Percentiles rank a stretch among this genome's conserved stretches.
These are phyloP conservation scores for Mastomys coucha DNA, from an alignment of 2,113 vertebrate genomes.

Conservation along the genomic window DNA sequence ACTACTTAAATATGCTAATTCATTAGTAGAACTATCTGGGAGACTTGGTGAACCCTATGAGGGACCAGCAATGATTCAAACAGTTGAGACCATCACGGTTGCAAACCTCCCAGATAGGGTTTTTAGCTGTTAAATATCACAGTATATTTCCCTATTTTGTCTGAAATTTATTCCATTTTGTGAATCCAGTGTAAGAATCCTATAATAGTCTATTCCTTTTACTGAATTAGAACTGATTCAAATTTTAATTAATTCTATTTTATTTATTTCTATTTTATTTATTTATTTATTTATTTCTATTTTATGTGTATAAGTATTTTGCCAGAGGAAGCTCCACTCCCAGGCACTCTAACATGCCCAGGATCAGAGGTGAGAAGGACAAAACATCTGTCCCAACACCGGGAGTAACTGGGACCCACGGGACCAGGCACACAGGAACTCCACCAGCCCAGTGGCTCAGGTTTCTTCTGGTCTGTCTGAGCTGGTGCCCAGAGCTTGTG, in stretches of 20 bases:
- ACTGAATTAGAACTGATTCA: neutral
- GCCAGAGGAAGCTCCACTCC: neutral
- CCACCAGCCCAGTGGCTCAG: too few relatives aligned
- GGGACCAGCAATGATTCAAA: neutral
- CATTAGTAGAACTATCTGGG: neutral
- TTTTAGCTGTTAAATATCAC: neutral
- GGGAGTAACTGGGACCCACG: too few relatives aligned
- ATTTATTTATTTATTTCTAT: neutral
- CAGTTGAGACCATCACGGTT: neutral
- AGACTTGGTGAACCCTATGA: neutral
- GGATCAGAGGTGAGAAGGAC: too few relatives aligned
- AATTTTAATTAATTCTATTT: too few relatives aligned
- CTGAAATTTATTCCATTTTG: slow-evolving; percentile 17
- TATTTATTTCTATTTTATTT: neutral
- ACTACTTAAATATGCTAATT: neutral
- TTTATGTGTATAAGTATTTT: neutral
- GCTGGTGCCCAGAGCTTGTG: too few relatives aligned
- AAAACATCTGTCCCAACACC: too few relatives aligned
- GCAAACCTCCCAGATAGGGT: too few relatives aligned
- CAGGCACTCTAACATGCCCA: too few relatives aligned
- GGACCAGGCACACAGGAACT: too few relatives aligned
- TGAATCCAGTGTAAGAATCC: slow-evolving; percentile 6
- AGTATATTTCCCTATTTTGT: slow-evolving; percentile 18
- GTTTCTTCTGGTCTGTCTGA: too few relatives aligned
- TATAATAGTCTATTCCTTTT: neutral